These are phyloP conservation scores for Deroplatys truncata DNA, from an alignment of 2,888 invertebrate species.

Conservation along the genomic window DNA sequence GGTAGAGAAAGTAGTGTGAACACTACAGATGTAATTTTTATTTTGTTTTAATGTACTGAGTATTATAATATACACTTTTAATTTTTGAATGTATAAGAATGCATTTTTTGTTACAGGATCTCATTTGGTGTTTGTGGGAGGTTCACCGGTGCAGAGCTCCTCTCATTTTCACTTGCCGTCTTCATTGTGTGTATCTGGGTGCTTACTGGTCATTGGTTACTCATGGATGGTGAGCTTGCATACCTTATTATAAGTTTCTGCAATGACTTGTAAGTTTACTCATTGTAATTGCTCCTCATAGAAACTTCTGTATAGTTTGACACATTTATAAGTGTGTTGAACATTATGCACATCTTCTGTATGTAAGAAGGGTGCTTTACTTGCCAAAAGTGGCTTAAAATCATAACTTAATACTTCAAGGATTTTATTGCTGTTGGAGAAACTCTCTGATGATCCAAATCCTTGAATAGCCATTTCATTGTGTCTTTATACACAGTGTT, in stretches of 20 bases:
- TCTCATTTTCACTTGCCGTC: slow-evolving; percentile 87
- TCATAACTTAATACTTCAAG: no score
- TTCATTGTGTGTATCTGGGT: slow-evolving; percentile 97
- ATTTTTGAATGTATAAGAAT: background rate
- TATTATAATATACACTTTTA: no score
- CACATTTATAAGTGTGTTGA: background rate
- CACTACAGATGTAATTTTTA: no score
- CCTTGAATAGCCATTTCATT: no score
- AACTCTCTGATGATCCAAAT: no score
- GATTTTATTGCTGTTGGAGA: no score
- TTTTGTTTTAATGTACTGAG: no score
- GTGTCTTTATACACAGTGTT: no score
- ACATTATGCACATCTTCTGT: background rate
- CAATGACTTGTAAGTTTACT: background rate
- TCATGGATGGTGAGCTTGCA: slow-evolving; percentile 79
- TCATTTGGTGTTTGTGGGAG: slow-evolving; percentile 89
- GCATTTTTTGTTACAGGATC: slow-evolving; percentile 49
- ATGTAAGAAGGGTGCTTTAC: no score
- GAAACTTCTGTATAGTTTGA: background rate
- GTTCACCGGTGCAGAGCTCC: slow-evolving; percentile 89
- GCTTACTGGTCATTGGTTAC: slow-evolving; percentile 94
- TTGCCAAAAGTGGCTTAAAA: no score
- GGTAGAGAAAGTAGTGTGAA: no score
- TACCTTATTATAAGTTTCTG: background rate
- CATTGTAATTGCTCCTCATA: background rate